Conservation (phyloP, 2,888 invertebrate genomes). For the Cheiracanthium punctorium region DNA sequence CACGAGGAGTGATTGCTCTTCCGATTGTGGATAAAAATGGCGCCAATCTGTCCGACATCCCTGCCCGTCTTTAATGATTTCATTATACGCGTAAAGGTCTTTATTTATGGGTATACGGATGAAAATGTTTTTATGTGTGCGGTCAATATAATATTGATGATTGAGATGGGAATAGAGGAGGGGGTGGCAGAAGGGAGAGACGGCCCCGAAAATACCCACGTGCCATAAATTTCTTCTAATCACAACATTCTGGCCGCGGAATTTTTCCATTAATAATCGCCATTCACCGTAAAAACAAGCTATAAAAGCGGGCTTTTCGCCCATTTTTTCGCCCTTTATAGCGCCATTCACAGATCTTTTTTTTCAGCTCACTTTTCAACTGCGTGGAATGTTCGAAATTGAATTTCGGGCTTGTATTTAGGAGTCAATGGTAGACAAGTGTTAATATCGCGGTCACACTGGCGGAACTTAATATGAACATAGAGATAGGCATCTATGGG, state of each 20-base stretch:
- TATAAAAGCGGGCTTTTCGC: constrained; percentile 60
- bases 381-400: constrained; percentile 55
- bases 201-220: constrained; percentile 51
- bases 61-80: constrained; percentile 52
- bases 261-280: constrained; percentile 69
- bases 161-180: constrained; percentile 45
- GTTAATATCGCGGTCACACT: constrained; percentile 65
- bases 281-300: constrained; percentile 69
- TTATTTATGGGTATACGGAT: constrained; percentile 60
- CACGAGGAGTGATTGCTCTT: too few species aligned
- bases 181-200: background rate
- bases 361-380: constrained; percentile 23
- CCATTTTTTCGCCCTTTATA: constrained; percentile 48
- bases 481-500: constrained; percentile 43
- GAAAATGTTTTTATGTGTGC: constrained; percentile 67
- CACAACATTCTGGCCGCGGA: constrained; percentile 61
- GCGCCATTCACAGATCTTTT: constrained; percentile 38
- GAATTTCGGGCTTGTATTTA: constrained; percentile 56
- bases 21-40: constrained; percentile 52
- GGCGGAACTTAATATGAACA: constrained; percentile 46
- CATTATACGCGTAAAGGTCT: constrained; percentile 67
- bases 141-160: constrained; percentile 68
- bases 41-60: background rate
- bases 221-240: constrained; percentile 69
- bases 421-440: constrained; percentile 66